These are phyloP conservation scores for Coturnix japonica DNA, from an alignment of 2,113 vertebrate species.

Conservation along the genomic window DNA sequence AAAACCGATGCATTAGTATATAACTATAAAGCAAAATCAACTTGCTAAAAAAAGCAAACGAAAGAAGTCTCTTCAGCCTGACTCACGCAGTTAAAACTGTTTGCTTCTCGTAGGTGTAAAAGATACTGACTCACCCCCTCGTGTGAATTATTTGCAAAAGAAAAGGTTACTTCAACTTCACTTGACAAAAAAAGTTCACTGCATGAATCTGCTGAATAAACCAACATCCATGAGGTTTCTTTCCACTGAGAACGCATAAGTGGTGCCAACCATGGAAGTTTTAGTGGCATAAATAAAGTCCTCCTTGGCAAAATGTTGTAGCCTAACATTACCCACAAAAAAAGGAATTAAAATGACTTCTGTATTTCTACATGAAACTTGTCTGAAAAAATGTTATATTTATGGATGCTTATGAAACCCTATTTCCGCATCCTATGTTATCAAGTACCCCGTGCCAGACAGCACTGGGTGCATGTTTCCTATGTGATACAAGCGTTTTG, in stretches of 20 bases:
- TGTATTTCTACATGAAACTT: background rate
- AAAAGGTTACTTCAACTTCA: constrained; percentile 8
- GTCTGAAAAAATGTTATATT: background rate
- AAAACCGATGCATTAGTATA: background rate
- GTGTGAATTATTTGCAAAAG: background rate
- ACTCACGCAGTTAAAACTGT: background rate
- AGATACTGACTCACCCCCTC: constrained; percentile 22
- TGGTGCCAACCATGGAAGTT: background rate
- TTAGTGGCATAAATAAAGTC: background rate
- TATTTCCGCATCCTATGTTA: background rate
- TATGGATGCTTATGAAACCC: background rate
- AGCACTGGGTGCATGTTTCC: background rate
- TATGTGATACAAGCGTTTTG: background rate
- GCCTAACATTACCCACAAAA: background rate
- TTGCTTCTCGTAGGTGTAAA: constrained; percentile 2
- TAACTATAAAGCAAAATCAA: background rate
- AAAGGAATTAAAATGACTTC: background rate
- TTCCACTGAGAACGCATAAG: background rate
- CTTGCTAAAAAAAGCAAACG: constrained; percentile 8
- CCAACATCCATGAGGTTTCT: background rate
- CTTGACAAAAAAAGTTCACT: background rate
- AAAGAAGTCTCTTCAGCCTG: constrained; percentile 5
- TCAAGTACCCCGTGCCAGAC: background rate
- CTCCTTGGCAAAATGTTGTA: background rate
- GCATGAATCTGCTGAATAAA: background rate